Percentiles rank a stretch among this genome's conserved stretches.
Conservation (phyloP, 2,888 invertebrate species). For the Bedellia somnulentella region DNA sequence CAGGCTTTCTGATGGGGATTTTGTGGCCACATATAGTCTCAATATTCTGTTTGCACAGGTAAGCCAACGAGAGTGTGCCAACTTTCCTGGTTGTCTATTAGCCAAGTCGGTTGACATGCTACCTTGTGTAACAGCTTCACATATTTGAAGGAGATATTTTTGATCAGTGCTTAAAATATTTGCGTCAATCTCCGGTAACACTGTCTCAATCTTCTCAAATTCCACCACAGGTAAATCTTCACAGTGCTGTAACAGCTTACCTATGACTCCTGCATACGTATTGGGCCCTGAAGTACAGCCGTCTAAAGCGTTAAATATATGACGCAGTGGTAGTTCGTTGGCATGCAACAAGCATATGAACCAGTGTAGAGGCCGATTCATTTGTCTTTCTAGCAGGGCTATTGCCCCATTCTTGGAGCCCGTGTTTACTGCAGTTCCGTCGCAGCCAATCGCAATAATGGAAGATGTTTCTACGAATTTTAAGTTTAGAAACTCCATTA, state of each 20-base stretch:
- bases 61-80: constrained; percentile 12
- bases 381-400: background rate
- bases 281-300: background rate
- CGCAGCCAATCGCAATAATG: constrained; percentile 14
- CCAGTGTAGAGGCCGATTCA: constrained; percentile 1
- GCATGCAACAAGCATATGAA: background rate
- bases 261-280: background rate
- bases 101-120: constrained; percentile 8
- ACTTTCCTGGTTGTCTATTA: constrained; percentile 10
- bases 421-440: constrained; percentile 13
- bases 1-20: background rate
- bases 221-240: constrained; percentile 2
- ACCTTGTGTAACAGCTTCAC: constrained; percentile 7
- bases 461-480: too few species aligned
- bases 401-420: constrained; percentile 11
- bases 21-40: constrained; percentile 1
- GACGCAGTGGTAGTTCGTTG: constrained; percentile 1
- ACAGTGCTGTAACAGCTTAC: background rate
- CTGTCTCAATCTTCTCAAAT: constrained; percentile 2
- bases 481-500: constrained; percentile 2
- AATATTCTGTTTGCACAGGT: constrained; percentile 12
- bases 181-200: background rate
- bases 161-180: constrained; percentile 12
- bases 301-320: background rate
- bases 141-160: constrained; percentile 8